Conservation (phyloP, 2,888 invertebrate genomes). For the Epirrita christyi region DNA sequence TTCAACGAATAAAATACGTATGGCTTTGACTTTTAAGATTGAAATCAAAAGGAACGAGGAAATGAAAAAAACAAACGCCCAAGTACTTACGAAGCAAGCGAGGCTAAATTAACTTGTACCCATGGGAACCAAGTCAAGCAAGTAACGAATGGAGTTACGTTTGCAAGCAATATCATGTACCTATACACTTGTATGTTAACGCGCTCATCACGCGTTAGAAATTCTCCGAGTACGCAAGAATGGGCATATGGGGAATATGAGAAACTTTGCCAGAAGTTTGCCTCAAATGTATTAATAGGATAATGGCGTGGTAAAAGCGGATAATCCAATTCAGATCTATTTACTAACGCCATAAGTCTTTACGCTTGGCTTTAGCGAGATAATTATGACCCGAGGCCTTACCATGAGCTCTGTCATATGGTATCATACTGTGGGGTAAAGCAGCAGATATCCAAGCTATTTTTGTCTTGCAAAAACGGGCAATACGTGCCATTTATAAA, state of each 20-base stretch:
- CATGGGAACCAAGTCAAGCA: conserved; percentile 35
- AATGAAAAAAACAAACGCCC: conserved; percentile 40
- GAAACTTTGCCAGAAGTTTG: conserved; percentile 14
- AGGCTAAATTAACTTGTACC: conserved; percentile 40
- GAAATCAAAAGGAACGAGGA: conserved; percentile 28
- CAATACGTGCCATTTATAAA: too few species aligned
- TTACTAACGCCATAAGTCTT: too few species aligned
- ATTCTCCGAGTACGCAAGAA: conserved; percentile 21
- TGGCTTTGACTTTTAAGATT: conserved; percentile 30
- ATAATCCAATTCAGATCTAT: background rate
- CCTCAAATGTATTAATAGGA: conserved; percentile 10
- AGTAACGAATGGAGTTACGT: conserved; percentile 30
- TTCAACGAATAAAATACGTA: too few species aligned
- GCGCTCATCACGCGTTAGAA: background rate
- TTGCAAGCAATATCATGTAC: too few species aligned
- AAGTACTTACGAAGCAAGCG: conserved; percentile 16
- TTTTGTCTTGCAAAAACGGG: too few species aligned
- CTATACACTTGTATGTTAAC: conserved; percentile 5
- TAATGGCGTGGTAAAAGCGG: conserved; percentile 10
- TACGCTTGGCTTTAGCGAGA: too few species aligned
- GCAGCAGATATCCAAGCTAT: too few species aligned
- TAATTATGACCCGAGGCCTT: too few species aligned
- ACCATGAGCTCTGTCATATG: too few species aligned
- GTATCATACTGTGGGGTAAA: too few species aligned
- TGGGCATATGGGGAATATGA: conserved; percentile 14